Conservation (phyloP, 1,140 invertebrate species). For the Eciton burchellii region DNA sequence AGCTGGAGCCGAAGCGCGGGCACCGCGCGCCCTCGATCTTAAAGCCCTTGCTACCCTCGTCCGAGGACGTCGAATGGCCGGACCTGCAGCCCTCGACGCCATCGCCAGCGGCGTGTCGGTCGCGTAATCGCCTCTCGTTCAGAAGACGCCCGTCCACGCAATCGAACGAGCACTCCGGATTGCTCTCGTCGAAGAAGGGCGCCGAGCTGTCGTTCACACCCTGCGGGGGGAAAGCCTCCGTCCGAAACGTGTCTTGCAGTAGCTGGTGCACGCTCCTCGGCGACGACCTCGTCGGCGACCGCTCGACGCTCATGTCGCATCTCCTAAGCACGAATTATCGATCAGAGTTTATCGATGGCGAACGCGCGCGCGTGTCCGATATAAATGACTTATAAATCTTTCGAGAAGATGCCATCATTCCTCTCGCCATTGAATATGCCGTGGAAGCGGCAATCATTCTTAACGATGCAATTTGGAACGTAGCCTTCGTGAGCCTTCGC, state of each 20-base stretch:
- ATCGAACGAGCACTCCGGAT: conserved; percentile 77
- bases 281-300: conserved; percentile 71
- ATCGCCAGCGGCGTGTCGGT: conserved; percentile 45
- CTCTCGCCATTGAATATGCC: background rate
- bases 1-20: conserved; percentile 78
- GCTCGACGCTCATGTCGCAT: conserved; percentile 78
- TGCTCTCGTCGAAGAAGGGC: conserved; percentile 72
- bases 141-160: conserved; percentile 77
- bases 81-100: conserved; percentile 68
- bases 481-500: background rate
- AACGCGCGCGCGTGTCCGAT: background rate
- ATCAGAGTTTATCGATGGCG: conserved; percentile 25
- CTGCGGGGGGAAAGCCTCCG: conserved; percentile 80
- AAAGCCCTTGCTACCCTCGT: conserved; percentile 75
- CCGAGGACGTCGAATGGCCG: conserved; percentile 78
- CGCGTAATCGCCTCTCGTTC: conserved; percentile 68
- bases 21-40: conserved; percentile 69
- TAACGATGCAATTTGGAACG: conserved; percentile 29
- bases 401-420: background rate
- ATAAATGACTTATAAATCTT: conserved; percentile 17
- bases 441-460: conserved; percentile 5
- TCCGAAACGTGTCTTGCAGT: conserved; percentile 68
- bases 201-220: conserved; percentile 76
- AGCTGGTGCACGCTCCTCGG: conserved; percentile 70
- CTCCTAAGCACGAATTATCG: conserved; percentile 67